Evolutionary conservation across 2,888 invertebrate genomes (phyloP).

Genomic region (Pediacus dermestoides): DNA sequence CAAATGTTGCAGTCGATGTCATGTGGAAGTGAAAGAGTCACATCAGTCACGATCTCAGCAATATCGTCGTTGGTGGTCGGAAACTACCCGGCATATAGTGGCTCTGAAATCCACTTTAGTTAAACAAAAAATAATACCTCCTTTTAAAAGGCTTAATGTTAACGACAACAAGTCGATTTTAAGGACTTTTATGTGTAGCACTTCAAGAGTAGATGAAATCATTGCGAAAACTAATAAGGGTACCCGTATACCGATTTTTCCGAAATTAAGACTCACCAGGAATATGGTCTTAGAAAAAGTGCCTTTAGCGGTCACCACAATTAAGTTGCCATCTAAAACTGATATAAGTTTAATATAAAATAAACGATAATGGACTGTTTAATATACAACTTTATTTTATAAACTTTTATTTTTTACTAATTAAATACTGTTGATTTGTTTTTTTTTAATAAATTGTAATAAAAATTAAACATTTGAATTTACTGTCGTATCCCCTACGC

Average conservation of each 20-base stretch:
- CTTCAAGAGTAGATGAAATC: slow-evolving; percentile 42
- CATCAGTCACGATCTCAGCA: slow-evolving; percentile 28
- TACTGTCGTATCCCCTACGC: too few species aligned
- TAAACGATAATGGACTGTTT: too few species aligned
- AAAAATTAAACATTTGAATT: too few species aligned
- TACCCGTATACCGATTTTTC: slow-evolving; percentile 40
- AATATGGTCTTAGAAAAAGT: slow-evolving; percentile 47
- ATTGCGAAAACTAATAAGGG: slow-evolving; percentile 35
- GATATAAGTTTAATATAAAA: not conserved
- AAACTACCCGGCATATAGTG: slow-evolving; percentile 44
- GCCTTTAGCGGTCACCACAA: slow-evolving; percentile 41
- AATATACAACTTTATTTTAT: too few species aligned
- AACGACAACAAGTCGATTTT: not conserved
- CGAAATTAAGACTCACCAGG: slow-evolving; percentile 42
- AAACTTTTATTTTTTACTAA: slow-evolving; percentile 1
- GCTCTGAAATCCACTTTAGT: slow-evolving; percentile 39
- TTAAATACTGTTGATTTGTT: too few species aligned
- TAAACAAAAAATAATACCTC: slow-evolving; percentile 41
- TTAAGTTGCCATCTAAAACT: slow-evolving; percentile 30
- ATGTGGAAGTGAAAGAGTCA: slow-evolving; percentile 18
- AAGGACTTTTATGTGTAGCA: slow-evolving; percentile 15
- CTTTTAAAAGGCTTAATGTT: slow-evolving; percentile 7
- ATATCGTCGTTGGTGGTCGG: slow-evolving; percentile 46
- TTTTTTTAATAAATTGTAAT: too few species aligned
- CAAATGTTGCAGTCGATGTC: slow-evolving; percentile 27